Conservation (phyloP, 2,888 invertebrate genomes). For the Meliscaeva auricollis region DNA sequence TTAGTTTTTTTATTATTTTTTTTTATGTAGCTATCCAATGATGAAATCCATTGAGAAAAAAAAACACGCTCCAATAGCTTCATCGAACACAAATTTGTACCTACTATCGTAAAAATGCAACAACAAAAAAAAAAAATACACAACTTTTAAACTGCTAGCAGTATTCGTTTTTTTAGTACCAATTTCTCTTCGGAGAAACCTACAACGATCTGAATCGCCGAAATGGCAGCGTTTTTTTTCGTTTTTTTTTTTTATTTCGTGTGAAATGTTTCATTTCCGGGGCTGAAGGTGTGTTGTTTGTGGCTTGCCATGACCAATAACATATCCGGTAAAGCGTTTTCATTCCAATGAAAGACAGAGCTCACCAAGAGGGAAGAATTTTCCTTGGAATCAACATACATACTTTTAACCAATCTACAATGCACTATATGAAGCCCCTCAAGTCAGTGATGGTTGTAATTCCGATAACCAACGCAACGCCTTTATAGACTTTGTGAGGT, state of each 20-base stretch:
- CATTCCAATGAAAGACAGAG: slow-evolving; percentile 8
- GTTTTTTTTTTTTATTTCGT: not conserved
- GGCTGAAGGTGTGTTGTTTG: not conserved
- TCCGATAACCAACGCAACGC: not conserved
- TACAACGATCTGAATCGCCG: slow-evolving; percentile 1
- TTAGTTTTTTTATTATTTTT: too few species aligned
- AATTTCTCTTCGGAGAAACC: not conserved
- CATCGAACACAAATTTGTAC: not conserved
- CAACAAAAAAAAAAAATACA: not conserved
- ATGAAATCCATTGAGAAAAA: not conserved
- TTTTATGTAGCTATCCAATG: too few species aligned
- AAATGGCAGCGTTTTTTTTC: too few species aligned
- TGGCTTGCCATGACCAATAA: slow-evolving; percentile 2
- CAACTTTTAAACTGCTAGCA: slow-evolving; percentile 6
- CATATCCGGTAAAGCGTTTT: not conserved
- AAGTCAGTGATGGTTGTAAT: not conserved
- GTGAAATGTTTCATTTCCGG: slow-evolving; percentile 3
- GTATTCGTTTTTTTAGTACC: not conserved
- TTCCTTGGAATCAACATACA: too few species aligned
- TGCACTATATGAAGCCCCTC: too few species aligned
- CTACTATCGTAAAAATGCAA: not conserved
- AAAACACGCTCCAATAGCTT: not conserved
- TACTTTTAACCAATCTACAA: not conserved
- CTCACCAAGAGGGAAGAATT: not conserved
- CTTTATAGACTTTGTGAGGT: slow-evolving; percentile 2